Base-by-base conservation (phyloP, 2,888 invertebrate species). In the Steromphala cineraria region DNA sequence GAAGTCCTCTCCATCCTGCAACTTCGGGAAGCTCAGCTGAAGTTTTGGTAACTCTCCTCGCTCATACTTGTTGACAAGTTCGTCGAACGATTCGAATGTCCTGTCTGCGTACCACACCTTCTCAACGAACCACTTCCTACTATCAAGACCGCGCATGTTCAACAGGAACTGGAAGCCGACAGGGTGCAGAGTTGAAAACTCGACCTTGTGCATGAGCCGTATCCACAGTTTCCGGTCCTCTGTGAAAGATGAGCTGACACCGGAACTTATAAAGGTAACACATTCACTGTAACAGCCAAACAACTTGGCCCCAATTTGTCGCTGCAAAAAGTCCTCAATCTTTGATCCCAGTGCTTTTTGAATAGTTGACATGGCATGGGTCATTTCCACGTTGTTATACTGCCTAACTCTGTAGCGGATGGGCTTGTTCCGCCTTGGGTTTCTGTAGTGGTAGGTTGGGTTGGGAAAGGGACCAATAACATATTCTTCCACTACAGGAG, bases 121-220 rank as follows among this genome's bases (percentile, higher is more conserved):
- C 56, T 84, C 85, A 8, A 86, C 75, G 10, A 19, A 74, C 82
- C 82, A 85, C 2, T 84, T 75, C 17, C 67, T 53, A 2, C 78
- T 55, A 71, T 77, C 17, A n/a, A 71, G 53, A 8, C 78, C 78
- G 19, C 76, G 67, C 40, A 86, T 81, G 31, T 84, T 82, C n/a
- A 87, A 84, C 17, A 89, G 28, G 53, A 90, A 81, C 31, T 87
- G 84, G 55, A 90, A 85, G 53, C 85, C 87, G 13, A 89, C 79
- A 0, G 89, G 88, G 71, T 89, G 84, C n/a, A 90, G 81, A 8
- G 84, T 81, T 24, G 82, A 77, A 31, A 86, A 86, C 55, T 88
- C 87, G 7, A 83, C 82, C 31, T 81, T 53, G 56, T 87, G 84
- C 24, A 80, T 79, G 28, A 84, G 67, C 76, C 82, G 78, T 53